These are phyloP conservation scores for Mythimna impura DNA, from an alignment of 2,888 invertebrate species.

Conservation along the genomic window DNA sequence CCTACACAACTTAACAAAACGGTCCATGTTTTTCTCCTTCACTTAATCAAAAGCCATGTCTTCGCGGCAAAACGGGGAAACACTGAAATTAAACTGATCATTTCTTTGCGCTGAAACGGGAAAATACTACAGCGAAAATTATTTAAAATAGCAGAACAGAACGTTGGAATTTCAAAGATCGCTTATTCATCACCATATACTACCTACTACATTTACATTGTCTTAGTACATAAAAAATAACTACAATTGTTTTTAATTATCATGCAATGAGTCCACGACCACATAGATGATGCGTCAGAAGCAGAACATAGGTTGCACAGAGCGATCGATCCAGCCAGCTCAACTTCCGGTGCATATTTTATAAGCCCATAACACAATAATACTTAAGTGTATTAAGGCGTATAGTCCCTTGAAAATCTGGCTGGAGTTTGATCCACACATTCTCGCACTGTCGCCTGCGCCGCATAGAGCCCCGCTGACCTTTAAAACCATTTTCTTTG, in stretches of 20 bases:
- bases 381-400: conserved; percentile 70
- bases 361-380: conserved; percentile 73
- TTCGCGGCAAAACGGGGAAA: background rate
- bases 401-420: too few relatives aligned
- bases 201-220: conserved; percentile 47
- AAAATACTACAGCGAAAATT: conserved; percentile 2
- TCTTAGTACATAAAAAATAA: conserved; percentile 44
- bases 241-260: conserved; percentile 58
- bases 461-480: too few relatives aligned
- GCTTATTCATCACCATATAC: conserved; percentile 35
- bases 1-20: background rate
- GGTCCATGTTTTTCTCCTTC: background rate
- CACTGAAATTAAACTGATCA: background rate
- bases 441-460: too few relatives aligned
- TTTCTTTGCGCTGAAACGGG: background rate
- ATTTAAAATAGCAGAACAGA: conserved; percentile 11
- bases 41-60: conserved; percentile 11
- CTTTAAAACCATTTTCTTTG: too few relatives aligned
- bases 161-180: conserved; percentile 33
- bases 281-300: conserved; percentile 65
- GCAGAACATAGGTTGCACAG: conserved; percentile 37
- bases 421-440: too few relatives aligned
- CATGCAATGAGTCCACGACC: conserved; percentile 61
- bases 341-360: conserved; percentile 77
- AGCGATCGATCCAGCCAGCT: conserved; percentile 67